A percentile compares a stretch with the other conserved stretches of the same genome.
Conservation (phyloP, 2,888 invertebrate species). For the Stratiomys singularior region DNA sequence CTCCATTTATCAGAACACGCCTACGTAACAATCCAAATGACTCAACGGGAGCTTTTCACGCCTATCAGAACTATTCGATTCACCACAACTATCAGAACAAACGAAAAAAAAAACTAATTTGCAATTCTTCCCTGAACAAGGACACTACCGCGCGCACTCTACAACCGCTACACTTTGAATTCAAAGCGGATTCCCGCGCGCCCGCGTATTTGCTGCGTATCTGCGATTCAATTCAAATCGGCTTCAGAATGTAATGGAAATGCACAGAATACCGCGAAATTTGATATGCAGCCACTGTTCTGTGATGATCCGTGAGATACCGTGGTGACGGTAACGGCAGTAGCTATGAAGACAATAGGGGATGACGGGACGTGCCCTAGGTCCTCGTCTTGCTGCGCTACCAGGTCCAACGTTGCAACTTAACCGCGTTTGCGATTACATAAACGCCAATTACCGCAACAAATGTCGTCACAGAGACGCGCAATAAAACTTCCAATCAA, state of each 20-base stretch:
- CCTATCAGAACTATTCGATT: not conserved
- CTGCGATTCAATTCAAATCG: too few relatives aligned
- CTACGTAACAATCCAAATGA: not conserved
- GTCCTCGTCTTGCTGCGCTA: not conserved
- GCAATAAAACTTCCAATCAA: slow-evolving; percentile 10
- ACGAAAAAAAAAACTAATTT: not conserved
- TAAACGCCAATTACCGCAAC: slow-evolving; percentile 50
- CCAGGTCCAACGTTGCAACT: not conserved
- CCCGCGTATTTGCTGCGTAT: too few relatives aligned
- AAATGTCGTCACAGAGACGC: slow-evolving; percentile 40
- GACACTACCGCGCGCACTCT: not conserved
- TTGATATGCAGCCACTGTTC: slow-evolving; percentile 36
- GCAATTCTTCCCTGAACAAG: not conserved
- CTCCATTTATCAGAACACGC: not conserved
- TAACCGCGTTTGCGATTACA: slow-evolving; percentile 44
- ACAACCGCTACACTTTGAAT: not conserved
- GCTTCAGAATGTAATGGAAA: slow-evolving; percentile 16
- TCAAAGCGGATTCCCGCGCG: not conserved
- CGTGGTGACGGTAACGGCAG: not conserved
- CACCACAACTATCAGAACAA: not conserved
- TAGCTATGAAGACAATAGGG: not conserved
- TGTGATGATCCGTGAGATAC: not conserved
- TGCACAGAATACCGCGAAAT: slow-evolving; percentile 35
- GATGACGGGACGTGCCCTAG: not conserved
- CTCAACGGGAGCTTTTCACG: not conserved